These are phyloP conservation scores for Micrasema longulum DNA, from an alignment of 1,140 invertebrate species.

Conservation along the genomic window DNA sequence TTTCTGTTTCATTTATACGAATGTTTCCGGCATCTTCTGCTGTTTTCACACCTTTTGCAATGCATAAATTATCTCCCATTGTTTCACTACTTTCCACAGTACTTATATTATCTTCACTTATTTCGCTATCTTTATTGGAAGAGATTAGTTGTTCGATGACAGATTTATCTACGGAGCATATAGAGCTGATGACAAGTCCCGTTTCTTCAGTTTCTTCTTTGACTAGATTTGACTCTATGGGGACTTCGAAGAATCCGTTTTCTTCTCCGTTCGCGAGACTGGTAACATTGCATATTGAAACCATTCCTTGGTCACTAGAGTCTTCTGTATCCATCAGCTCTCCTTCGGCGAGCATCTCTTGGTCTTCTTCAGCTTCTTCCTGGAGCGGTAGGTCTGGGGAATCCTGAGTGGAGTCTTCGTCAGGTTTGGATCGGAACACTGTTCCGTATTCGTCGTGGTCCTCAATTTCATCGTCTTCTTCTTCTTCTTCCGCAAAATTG, in stretches of 20 bases:
- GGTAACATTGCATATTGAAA: slow-evolving; percentile 35
- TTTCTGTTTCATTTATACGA: too few relatives aligned
- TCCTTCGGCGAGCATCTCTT: neutral
- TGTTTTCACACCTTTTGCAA: neutral
- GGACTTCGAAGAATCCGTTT: neutral
- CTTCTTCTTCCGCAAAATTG: slow-evolving; percentile 6
- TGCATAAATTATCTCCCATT: too few relatives aligned
- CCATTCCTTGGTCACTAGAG: neutral
- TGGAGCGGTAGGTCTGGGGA: slow-evolving; percentile 16
- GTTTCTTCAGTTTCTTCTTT: slow-evolving; percentile 32
- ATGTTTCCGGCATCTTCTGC: too few relatives aligned
- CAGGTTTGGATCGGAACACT: neutral
- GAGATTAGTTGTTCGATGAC: neutral
- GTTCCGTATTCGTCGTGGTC: slow-evolving; percentile 42
- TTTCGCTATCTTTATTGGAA: neutral
- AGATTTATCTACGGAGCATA: slow-evolving; percentile 11
- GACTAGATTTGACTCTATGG: slow-evolving; percentile 3
- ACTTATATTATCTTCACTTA: too few relatives aligned
- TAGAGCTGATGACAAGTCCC: slow-evolving; percentile 7
- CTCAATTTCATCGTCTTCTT: slow-evolving; percentile 37
- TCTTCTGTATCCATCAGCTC: slow-evolving; percentile 14
- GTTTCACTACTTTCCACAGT: too few relatives aligned
- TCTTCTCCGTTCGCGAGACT: slow-evolving; percentile 13
- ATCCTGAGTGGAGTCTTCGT: neutral
- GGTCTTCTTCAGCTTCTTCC: slow-evolving; percentile 24